phyloP scores from a whole-genome alignment of 2,113 vertebrate species.

The Chloroceryle aenea region DNA sequence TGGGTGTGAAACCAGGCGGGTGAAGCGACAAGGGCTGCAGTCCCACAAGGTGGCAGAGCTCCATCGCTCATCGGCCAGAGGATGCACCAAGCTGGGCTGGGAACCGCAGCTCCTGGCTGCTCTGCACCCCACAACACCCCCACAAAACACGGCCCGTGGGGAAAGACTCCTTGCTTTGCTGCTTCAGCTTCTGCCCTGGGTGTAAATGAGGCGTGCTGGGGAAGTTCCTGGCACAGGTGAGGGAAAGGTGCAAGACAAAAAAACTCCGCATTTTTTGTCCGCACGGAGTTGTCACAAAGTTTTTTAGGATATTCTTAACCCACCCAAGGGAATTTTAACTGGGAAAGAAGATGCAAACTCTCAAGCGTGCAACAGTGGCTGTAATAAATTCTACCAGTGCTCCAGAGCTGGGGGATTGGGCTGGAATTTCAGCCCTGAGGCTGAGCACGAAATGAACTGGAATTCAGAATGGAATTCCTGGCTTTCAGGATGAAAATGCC shows the following conservation, averaged over 20 bases:
- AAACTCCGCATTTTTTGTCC: rapidly evolving
- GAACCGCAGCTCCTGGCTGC: neutral
- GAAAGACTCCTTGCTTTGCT: neutral
- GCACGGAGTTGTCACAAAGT: neutral
- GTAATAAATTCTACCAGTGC: neutral
- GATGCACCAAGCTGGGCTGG: neutral
- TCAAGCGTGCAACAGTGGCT: rapidly evolving
- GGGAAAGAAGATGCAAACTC: neutral
- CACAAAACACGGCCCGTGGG: rapidly evolving
- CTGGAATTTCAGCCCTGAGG: neutral
- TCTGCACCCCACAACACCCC: neutral
- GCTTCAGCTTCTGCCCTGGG: neutral
- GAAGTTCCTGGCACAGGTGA: rapidly evolving
- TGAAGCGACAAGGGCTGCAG: neutral
- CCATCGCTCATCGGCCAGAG: neutral
- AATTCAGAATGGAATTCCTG: neutral
- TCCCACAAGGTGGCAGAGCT: conserved; percentile 65
- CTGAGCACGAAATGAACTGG: rapidly evolving
- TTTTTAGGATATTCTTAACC: neutral
- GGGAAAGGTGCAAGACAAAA: neutral
- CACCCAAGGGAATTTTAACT: neutral
- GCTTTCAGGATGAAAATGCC: neutral
- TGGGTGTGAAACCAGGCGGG: rapidly evolving
- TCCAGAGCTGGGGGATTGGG: neutral
- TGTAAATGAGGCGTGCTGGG: rapidly evolving